These are phyloP conservation scores for Pimephales promelas DNA, from an alignment of 2,113 vertebrate species.

Conservation along the genomic window DNA sequence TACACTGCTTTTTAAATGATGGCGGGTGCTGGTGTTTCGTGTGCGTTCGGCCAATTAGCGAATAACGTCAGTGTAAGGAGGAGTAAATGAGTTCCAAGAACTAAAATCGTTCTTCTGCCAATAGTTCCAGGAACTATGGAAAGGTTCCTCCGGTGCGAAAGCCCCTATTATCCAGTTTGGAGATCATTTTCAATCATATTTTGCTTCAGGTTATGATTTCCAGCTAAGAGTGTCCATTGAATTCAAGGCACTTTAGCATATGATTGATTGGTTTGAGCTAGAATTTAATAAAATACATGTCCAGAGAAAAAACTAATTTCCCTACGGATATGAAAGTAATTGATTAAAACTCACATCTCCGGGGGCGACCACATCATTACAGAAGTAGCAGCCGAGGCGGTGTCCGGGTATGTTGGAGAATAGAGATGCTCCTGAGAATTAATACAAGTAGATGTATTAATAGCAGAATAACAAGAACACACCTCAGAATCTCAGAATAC, in stretches of 20 bases:
- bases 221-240: neutral
- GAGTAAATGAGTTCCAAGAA: too few species aligned
- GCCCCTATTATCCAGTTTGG: too few species aligned
- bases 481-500: neutral
- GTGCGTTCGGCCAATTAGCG: too few species aligned
- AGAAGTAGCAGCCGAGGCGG: slow-evolving; percentile 97
- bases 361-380: slow-evolving; percentile 97
- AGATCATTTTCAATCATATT: too few species aligned
- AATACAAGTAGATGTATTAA: neutral
- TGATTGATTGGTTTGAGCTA: too few species aligned
- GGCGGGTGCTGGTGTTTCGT: too few species aligned
- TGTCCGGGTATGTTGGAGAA: slow-evolving; percentile 98
- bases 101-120: too few species aligned
- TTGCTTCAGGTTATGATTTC: neutral
- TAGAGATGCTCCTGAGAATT: slow-evolving; percentile 81
- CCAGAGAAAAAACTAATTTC: neutral
- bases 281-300: too few species aligned
- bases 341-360: slow-evolving; percentile 86
- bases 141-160: too few species aligned
- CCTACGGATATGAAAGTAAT: neutral
- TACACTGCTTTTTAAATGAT: too few species aligned
- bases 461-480: neutral
- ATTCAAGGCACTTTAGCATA: neutral
- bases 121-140: too few species aligned
- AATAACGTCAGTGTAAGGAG: too few species aligned